Evolutionary conservation across 2,888 invertebrate species (phyloP), one percentile per base, ranked within the genome.

Genomic region (Junonia oenone): DNA sequence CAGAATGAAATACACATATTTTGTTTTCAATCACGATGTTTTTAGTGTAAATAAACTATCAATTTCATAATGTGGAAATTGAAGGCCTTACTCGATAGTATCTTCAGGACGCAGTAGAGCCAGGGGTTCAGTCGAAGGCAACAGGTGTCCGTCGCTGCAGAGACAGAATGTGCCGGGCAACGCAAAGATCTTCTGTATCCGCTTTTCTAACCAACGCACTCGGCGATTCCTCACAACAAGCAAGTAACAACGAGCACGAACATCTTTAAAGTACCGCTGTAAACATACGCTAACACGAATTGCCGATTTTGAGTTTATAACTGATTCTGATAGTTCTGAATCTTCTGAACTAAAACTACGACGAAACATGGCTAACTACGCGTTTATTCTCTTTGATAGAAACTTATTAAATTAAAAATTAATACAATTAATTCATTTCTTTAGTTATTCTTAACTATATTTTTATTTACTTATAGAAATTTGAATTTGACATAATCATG

Each of bases 81-180:
- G 13, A 2, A 17, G 45, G n/a, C 73, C 81, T 71, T 15, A 83
- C 81, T 76, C 66, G 38, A 85, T 64, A 1, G 61, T 59, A 59
- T 83, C 83, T 49, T 70, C 77, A 33, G 71, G 73, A 6, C 56
- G 65, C 56, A 85, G 73, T 61, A 81, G 51, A 27, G 76, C 67
- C 15, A 85, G 75, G 48, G 78, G 75, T 70, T 87, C 86, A 50
- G 59, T 70, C 33, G 73, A 72, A 55, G 81, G 86, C 72, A 87
- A 73, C 69, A 82, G 65, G 62, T 76, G 75, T 0, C 80, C 83
- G 53, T 65, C 68, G 33, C 66, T 54, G 35, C 68, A 63, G 13
- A 75, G 65, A 43, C 58, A 56, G 38, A 68, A 63, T 35, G 52
- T 61, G 17, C 64, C 69, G 45, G 67, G 69, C 63, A 77, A 63